Conservation (phyloP, 2,888 invertebrate genomes). For the Imbricaverruca yamaguchii region DNA sequence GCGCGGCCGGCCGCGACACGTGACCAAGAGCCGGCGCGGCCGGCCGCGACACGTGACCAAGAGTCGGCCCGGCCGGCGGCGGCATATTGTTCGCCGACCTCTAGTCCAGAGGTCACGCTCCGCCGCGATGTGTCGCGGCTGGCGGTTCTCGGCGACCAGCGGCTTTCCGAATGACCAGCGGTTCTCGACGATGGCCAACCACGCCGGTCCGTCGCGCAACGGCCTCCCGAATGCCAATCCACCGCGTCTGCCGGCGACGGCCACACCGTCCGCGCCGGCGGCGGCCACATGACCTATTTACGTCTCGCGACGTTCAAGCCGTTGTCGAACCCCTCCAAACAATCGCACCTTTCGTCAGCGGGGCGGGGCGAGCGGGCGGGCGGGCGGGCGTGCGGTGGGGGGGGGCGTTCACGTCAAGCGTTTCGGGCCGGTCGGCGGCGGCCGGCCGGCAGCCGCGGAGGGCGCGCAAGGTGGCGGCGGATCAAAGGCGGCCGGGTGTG, state of each 20-base stretch:
- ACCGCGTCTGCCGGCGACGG: too few species aligned
- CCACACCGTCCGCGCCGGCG: not conserved
- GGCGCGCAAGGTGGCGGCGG: not conserved
- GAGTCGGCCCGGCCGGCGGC: not conserved
- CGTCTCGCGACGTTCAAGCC: not conserved
- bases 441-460: not conserved
- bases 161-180: not conserved
- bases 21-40: not conserved
- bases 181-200: not conserved
- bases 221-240: not conserved
- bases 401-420: not conserved
- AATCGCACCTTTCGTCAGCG: slow-evolving; percentile 10
- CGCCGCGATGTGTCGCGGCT: not conserved
- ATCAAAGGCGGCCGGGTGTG: not conserved
- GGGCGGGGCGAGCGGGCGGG: not conserved
- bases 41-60: not conserved
- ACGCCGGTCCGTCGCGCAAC: not conserved
- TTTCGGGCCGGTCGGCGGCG: not conserved
- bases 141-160: too few species aligned
- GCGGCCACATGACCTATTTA: slow-evolving; percentile 15
- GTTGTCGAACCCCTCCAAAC: not conserved
- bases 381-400: too few species aligned
- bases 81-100: not conserved
- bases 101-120: not conserved
- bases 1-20: not conserved